Evolutionary conservation across 2,113 vertebrate species (phyloP).

Genomic region (Hippocampus guttulatus): DNA sequence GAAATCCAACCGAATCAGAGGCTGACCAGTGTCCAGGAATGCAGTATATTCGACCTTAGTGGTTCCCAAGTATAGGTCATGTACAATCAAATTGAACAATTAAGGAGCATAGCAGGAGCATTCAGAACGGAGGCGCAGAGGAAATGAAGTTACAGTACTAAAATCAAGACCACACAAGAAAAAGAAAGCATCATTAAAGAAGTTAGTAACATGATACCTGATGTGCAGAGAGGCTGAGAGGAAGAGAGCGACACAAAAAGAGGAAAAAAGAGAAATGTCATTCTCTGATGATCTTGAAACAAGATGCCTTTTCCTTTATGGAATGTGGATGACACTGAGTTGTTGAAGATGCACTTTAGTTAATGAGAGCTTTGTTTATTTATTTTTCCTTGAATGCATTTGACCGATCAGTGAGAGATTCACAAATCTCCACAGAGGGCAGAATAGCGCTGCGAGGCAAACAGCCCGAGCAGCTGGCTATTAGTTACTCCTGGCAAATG

Average conservation of each 20-base stretch:
- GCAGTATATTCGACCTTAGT: constrained; percentile 1
- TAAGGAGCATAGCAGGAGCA: neutral
- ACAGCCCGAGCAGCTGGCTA: neutral
- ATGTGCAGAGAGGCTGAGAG: constrained; percentile 44
- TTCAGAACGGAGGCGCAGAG: neutral
- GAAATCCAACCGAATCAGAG: neutral
- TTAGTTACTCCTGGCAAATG: neutral
- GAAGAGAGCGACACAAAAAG: constrained; percentile 34
- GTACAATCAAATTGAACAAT: neutral
- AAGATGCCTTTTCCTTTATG: neutral
- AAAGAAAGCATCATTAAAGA: constrained; percentile 25
- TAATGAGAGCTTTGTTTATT: neutral
- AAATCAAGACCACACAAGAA: constrained; percentile 28
- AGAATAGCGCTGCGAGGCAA: constrained; percentile 4
- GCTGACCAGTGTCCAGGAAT: neutral
- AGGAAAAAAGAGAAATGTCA: constrained; percentile 26
- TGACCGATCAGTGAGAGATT: constrained; percentile 8
- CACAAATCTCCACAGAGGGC: neutral
- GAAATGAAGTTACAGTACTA: neutral
- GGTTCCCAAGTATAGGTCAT: neutral
- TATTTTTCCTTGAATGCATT: constrained; percentile 11
- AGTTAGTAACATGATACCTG: constrained; percentile 59
- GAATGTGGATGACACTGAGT: neutral
- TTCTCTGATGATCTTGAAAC: constrained; percentile 1
- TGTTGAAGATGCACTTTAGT: constrained; percentile 5